Conservation (phyloP, 2,888 invertebrate genomes). For the Leucozona laternaria region DNA sequence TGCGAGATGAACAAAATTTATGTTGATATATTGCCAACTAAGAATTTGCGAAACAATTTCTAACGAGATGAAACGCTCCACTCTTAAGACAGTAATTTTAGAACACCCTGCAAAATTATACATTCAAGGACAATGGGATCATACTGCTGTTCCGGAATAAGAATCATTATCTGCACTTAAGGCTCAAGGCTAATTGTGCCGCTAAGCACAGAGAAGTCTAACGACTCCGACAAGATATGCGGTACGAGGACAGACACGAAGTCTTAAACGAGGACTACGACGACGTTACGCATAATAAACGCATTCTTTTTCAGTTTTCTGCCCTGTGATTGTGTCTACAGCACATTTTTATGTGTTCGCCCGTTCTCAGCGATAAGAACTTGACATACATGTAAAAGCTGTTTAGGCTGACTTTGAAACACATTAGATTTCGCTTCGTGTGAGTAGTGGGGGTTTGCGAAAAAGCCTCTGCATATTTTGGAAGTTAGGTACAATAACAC, state of each 20-base stretch:
- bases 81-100: too few relatives aligned
- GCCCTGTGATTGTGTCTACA: neutral
- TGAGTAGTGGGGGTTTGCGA: neutral
- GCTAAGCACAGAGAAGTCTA: slow-evolving; percentile 62
- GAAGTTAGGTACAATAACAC: neutral
- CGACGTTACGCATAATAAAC: slow-evolving; percentile 65
- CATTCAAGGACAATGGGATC: slow-evolving; percentile 1
- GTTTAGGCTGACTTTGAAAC: slow-evolving; percentile 68
- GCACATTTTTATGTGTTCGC: slow-evolving; percentile 61
- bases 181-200: slow-evolving; percentile 69
- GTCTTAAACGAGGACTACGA: neutral
- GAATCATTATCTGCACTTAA: slow-evolving; percentile 38
- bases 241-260: neutral
- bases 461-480: slow-evolving; percentile 3
- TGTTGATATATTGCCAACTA: too few relatives aligned
- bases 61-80: too few relatives aligned
- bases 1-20: too few relatives aligned
- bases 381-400: slow-evolving; percentile 70
- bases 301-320: slow-evolving; percentile 33
- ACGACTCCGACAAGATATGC: slow-evolving; percentile 3
- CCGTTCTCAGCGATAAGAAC: slow-evolving; percentile 33
- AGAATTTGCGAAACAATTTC: too few relatives aligned
- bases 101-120: neutral
- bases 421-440: slow-evolving; percentile 25
- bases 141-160: neutral